Evolutionary conservation across 2,797 vertebrate genomes (phyloP).

Genomic region (Poeciliopsis presidionis): DNA sequence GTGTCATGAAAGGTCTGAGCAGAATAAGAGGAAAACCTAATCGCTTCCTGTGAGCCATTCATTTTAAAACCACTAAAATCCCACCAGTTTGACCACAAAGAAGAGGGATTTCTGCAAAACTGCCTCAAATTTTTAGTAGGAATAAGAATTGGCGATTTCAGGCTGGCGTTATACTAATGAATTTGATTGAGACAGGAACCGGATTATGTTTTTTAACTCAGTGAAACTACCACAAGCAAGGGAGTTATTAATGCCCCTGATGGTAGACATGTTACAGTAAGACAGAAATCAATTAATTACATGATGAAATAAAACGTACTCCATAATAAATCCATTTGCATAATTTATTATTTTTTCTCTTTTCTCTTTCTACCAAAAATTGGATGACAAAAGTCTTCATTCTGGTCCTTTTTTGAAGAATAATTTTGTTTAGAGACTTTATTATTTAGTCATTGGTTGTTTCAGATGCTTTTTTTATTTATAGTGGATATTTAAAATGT

Average conservation of each 20-base stretch:
- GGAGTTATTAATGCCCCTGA: not conserved
- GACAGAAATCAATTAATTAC: no score
- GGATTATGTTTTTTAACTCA: not conserved
- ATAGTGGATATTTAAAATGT: no score
- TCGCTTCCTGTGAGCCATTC: not conserved
- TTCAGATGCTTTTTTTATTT: no score
- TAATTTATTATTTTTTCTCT: no score
- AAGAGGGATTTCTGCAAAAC: conserved; percentile 13
- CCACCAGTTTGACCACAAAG: conserved; percentile 33
- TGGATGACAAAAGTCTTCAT: no score
- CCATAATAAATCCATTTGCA: no score
- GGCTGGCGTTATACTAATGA: not conserved
- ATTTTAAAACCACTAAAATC: conserved; percentile 20
- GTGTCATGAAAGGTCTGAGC: conserved; percentile 13
- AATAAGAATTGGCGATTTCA: not conserved
- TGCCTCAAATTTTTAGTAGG: not conserved
- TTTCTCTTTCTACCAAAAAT: no score
- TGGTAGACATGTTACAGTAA: not conserved
- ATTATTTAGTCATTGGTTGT: no score
- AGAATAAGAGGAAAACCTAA: conserved; percentile 3
- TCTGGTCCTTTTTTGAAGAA: no score
- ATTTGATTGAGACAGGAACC: not conserved
- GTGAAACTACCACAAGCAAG: not conserved
- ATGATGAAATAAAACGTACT: no score
- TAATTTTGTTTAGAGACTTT: no score